A percentile compares a stretch with the other conserved stretches of the same genome.
Evolutionary conservation across 2,888 invertebrate species (phyloP).

Genomic region (Phorcus lineatus): DNA sequence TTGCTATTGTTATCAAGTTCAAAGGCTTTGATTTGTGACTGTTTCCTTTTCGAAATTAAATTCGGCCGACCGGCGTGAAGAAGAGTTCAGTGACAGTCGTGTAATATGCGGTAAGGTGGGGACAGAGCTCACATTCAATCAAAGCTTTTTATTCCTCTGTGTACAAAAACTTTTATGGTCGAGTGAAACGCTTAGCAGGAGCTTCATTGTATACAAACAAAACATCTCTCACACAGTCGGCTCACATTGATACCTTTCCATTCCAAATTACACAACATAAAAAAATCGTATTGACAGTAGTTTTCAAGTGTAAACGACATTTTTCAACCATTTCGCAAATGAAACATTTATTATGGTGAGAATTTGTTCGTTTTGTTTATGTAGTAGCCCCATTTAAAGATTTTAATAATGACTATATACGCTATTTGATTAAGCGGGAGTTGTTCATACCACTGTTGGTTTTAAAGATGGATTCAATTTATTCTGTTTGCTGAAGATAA

Average conservation of each 20-base stretch:
- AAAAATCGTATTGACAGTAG: too few relatives aligned
- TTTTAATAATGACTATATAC: background rate
- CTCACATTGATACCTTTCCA: too few relatives aligned
- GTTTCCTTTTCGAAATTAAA: conserved; percentile 14
- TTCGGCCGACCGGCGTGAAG: background rate
- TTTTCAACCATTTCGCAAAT: too few relatives aligned
- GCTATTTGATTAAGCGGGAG: background rate
- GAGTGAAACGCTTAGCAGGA: background rate
- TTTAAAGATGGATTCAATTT: conserved; percentile 15
- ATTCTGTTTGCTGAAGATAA: conserved; percentile 12
- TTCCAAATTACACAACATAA: too few relatives aligned
- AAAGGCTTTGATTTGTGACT: conserved; percentile 21
- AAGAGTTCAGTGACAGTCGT: background rate
- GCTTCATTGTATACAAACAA: too few relatives aligned
- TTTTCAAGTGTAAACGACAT: too few relatives aligned
- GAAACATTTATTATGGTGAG: background rate
- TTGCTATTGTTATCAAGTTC: background rate
- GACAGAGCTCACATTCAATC: too few relatives aligned
- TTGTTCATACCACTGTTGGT: background rate
- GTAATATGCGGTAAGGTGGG: background rate
- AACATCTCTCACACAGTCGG: too few relatives aligned
- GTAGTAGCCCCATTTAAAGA: background rate
- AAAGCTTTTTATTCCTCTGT: too few relatives aligned
- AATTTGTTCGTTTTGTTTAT: background rate
- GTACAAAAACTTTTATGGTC: too few relatives aligned